Evolutionary conservation across 2,113 vertebrate species (phyloP), one percentile per base, ranked within the genome.

Genomic region (Ammospiza caudacuta): DNA sequence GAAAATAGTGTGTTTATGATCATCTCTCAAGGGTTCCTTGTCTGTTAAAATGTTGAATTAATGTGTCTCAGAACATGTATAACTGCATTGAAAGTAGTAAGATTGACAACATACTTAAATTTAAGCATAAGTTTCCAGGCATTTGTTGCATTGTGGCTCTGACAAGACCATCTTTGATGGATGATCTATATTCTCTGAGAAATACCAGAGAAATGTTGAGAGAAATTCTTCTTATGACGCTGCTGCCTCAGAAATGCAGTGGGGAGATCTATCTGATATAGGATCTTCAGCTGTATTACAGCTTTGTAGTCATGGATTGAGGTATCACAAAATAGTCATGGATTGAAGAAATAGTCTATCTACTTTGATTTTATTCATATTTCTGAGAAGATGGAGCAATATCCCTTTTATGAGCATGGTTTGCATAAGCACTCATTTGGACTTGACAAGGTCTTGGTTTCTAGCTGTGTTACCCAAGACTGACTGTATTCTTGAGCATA

Each of bases 281-380:
- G 16, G 14, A 18, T 6, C 16, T 76, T 87, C 51, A 82, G 39
- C 9, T 33, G 4, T 29, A 19, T 55, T 66, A 49, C 14, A 37
- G 11, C 13, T 61, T 28, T 51, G 15, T 66, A 77, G 44, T 28
- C 68, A 19, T 0, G 0, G 58, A 61, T 1, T 69, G 27, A 57
- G 18, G 54, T 31, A 55, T 33, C 54, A 55, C 54, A 55, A 55
- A 55, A 55, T 69, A 77, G 41, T 37, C 59, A 22, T 0, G 0
- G 58, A 61, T 1, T 73, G 24, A 57, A 77, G 49, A 81, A 80
- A 57, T 24, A 17, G 5, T 35, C 9, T 64, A 16, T 72, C 16
- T 70, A 16, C 23, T 89, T 69, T 62, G 39, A 55, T 77, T 80
- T 89, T 69, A 67, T 54, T 80, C 1, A 6, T 7, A 66, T 69